Conservation (phyloP, 2,797 vertebrate species). For the Anguilla anguilla region DNA sequence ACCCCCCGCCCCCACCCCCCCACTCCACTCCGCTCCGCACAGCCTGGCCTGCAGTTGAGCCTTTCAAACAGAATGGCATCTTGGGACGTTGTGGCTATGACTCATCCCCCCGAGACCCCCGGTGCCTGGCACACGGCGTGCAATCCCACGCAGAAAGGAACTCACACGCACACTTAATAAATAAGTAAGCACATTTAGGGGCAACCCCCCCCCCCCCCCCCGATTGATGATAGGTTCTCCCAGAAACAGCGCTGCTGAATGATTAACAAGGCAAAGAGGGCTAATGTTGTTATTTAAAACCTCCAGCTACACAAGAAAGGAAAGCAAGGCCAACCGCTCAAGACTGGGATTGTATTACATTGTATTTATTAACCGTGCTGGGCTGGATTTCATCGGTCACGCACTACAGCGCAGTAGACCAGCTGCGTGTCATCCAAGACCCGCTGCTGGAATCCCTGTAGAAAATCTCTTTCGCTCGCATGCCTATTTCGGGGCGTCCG, state of each 20-base stretch:
- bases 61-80: conserved; percentile 61
- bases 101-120: conserved; percentile 49
- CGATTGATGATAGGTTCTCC: conserved; percentile 25
- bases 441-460: not conserved
- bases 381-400: conserved; percentile 35
- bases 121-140: conserved; percentile 45
- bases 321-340: conserved; percentile 31
- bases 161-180: conserved; percentile 29
- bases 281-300: conserved; percentile 25
- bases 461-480: not conserved
- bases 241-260: conserved; percentile 32
- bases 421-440: not conserved
- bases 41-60: conserved; percentile 52
- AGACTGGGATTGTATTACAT: conserved; percentile 29
- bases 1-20: too few relatives aligned
- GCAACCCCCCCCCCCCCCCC: conserved; percentile 9
- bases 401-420: conserved; percentile 8
- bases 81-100: conserved; percentile 58
- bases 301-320: conserved; percentile 13
- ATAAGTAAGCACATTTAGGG: conserved; percentile 36
- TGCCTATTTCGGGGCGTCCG: too few relatives aligned
- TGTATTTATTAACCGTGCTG: conserved; percentile 37
- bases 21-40: conserved; percentile 38
- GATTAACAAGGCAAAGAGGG: conserved; percentile 20
- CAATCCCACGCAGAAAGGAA: conserved; percentile 18